Percentiles rank a stretch among this genome's conserved stretches.
phyloP scores from a whole-genome alignment of 2,888 invertebrate species.

The Silvanus unidentatus region DNA sequence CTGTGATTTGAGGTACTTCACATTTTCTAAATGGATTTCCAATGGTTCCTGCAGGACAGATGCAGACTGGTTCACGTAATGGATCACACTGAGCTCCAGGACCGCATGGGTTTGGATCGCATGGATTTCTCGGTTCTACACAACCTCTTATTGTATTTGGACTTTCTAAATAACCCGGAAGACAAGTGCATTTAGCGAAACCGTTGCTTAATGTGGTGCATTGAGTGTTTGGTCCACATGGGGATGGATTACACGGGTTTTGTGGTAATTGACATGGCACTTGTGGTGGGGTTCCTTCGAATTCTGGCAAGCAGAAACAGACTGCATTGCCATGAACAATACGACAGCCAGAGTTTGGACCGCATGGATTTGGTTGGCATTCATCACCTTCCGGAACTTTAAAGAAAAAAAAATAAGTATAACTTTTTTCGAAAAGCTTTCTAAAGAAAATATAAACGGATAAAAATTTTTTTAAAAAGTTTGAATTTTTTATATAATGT shows the following conservation, averaged over 20 bases:
- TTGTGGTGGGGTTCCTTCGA: conserved; percentile 76
- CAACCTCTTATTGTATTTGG: conserved; percentile 85
- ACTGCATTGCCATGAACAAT: conserved; percentile 67
- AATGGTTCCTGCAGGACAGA: conserved; percentile 73
- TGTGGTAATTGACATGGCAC: conserved; percentile 64
- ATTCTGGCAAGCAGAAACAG: conserved; percentile 85
- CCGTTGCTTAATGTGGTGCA: conserved; percentile 72
- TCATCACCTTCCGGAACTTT: conserved; percentile 83
- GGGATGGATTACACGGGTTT: conserved; percentile 78
- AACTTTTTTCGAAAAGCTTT: conserved; percentile 5
- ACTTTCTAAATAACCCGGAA: conserved; percentile 76
- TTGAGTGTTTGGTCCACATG: conserved; percentile 84
- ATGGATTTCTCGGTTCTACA: conserved; percentile 70
- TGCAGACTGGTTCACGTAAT: conserved; percentile 71
- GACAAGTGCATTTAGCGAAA: conserved; percentile 81
- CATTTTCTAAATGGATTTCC: conserved; percentile 82
- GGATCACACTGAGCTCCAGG: conserved; percentile 74
- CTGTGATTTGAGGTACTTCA: conserved; percentile 53
- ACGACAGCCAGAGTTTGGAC: conserved; percentile 76
- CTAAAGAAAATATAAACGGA: conserved; percentile 7
- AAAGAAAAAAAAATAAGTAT: conserved; percentile 31
- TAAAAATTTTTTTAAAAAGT: conserved; percentile 5
- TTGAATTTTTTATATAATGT: too few relatives aligned
- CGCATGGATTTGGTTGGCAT: conserved; percentile 78
- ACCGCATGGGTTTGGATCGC: conserved; percentile 79